Conservation (phyloP, 2,113 vertebrate genomes). For the Pollimyrus isidori region DNA sequence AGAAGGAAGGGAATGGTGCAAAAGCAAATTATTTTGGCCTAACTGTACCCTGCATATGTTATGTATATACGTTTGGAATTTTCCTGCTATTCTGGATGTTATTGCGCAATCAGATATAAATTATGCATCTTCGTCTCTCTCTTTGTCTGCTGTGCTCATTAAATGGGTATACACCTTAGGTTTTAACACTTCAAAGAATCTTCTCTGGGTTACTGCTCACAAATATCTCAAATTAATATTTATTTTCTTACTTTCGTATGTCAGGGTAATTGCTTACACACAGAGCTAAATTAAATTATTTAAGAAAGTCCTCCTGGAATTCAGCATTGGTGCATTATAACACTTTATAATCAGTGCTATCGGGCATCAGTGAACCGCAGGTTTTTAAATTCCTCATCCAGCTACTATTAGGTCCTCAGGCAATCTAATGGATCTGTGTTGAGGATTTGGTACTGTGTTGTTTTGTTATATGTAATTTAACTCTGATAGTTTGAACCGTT, state of each 20-base stretch:
- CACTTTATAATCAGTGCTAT: neutral
- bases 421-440: neutral
- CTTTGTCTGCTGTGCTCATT: neutral
- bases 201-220: slow-evolving; percentile 4
- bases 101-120: neutral
- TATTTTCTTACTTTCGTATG: neutral
- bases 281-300: neutral
- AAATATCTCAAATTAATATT: neutral
- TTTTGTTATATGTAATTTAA: neutral
- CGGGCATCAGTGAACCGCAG: neutral
- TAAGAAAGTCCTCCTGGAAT: slow-evolving; percentile 7
- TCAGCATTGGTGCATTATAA: neutral
- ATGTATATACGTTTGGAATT: neutral
- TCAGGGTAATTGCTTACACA: neutral
- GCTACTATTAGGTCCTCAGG: neutral
- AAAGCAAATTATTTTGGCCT: neutral
- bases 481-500: neutral
- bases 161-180: neutral
- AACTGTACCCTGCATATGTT: neutral
- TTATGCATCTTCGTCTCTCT: neutral
- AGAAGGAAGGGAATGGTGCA: neutral
- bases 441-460: neutral
- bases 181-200: neutral
- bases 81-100: neutral
- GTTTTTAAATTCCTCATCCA: neutral